Evolutionary conservation across 2,888 invertebrate species (phyloP).

Genomic region (Morinoia aosen): DNA sequence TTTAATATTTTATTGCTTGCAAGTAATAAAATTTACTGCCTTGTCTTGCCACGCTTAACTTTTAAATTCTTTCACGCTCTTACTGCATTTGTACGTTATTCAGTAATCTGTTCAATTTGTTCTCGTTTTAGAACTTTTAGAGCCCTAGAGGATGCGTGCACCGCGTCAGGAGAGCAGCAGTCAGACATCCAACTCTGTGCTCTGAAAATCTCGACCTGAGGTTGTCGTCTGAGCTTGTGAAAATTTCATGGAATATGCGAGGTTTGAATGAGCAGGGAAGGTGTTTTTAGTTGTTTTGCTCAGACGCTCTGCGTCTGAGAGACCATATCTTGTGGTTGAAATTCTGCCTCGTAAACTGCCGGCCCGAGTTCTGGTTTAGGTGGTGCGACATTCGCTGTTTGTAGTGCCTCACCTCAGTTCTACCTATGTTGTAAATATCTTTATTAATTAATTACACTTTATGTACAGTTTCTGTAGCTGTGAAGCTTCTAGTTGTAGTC

Average conservation of each 20-base stretch:
- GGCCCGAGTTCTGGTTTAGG: not conserved
- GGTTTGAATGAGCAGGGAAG: not conserved
- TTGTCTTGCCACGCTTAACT: not conserved
- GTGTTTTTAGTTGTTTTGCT: not conserved
- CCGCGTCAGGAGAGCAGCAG: not conserved
- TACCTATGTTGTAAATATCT: not conserved
- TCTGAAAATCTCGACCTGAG: not conserved
- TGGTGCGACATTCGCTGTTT: not conserved
- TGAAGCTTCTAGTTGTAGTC: conserved; percentile 12
- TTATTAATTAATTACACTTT: conserved; percentile 1
- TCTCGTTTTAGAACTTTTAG: not conserved
- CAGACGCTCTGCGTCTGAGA: not conserved
- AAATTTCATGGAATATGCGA: not conserved
- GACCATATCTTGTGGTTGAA: not conserved
- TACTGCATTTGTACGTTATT: not conserved
- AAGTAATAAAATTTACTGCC: not conserved
- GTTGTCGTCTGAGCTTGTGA: not conserved
- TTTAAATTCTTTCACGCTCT: not conserved
- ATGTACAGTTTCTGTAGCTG: conserved; percentile 7
- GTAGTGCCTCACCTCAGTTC: not conserved
- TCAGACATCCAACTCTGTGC: not conserved
- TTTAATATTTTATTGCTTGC: too few species aligned
- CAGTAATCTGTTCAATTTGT: not conserved
- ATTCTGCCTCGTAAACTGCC: not conserved
- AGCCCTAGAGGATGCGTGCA: not conserved